Percentiles rank a stretch among this genome's conserved stretches.
These are phyloP conservation scores for Umimayanthus kanabou DNA, from an alignment of 92 coral and sea anemone species.

Conservation along the genomic window DNA sequence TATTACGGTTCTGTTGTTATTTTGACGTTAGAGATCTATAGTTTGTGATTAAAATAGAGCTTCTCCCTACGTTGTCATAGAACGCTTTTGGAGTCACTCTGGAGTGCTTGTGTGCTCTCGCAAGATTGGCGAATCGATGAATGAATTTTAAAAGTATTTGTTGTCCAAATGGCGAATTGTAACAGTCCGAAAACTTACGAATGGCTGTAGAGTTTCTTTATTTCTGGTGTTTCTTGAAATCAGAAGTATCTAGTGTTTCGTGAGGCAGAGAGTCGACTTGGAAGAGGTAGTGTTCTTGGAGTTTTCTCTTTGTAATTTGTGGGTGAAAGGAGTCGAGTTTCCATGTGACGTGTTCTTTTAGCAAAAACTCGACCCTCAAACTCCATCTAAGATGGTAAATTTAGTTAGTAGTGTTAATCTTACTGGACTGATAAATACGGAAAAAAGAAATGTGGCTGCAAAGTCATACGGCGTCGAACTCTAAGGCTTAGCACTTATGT, in stretches of 20 bases:
- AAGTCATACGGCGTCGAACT: not conserved
- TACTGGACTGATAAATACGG: not conserved
- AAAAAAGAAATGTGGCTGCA: not conserved
- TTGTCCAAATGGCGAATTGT: not conserved
- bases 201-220: not conserved
- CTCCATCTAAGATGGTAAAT: not conserved
- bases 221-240: not conserved
- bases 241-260: not conserved
- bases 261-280: not conserved
- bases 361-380: not conserved
- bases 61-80: conserved; percentile 10
- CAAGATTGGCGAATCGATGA: conserved; percentile 1
- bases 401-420: not conserved
- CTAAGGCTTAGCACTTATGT: not conserved
- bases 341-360: not conserved
- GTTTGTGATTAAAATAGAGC: not conserved
- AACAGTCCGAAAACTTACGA: not conserved
- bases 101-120: not conserved
- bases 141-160: not conserved
- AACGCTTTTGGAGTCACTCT: not conserved
- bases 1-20: not conserved
- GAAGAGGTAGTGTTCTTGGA: not conserved
- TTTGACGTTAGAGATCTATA: not conserved
- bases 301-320: not conserved
- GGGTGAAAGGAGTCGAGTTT: not conserved